Evolutionary conservation across 1,140 invertebrate species (phyloP).

Genomic region (Neodiprion virginianus): DNA sequence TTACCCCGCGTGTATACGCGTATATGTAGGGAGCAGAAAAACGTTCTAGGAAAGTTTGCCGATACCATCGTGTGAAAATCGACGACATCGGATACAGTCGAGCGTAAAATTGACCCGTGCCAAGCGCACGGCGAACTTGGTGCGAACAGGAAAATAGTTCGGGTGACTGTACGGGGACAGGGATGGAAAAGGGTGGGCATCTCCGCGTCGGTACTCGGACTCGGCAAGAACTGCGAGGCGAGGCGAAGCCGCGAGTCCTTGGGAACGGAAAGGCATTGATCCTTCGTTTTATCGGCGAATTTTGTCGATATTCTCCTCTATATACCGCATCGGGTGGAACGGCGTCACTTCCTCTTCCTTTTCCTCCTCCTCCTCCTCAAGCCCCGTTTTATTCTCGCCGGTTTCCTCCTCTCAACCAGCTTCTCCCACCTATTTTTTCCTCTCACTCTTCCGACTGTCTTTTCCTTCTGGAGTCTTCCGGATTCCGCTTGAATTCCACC

Average conservation of each 20-base stretch:
- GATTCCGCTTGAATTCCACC: neutral
- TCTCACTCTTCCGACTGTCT: neutral
- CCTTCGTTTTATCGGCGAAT: neutral
- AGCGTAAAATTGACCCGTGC: neutral
- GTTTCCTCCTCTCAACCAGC: neutral
- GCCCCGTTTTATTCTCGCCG: too few relatives aligned
- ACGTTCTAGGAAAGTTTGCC: neutral
- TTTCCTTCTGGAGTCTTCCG: neutral
- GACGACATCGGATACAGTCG: neutral
- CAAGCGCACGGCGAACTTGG: neutral
- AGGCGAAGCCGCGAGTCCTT: neutral
- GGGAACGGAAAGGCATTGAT: neutral
- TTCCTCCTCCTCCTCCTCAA: neutral
- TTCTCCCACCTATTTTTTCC: neutral
- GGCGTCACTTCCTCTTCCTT: slow-evolving; percentile 4
- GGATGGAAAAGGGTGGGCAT: neutral
- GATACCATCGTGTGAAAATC: neutral
- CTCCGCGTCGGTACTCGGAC: neutral
- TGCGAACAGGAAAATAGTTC: neutral
- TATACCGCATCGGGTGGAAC: neutral
- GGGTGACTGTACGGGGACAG: neutral
- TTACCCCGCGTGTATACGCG: too few relatives aligned
- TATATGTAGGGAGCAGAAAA: neutral
- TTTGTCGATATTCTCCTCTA: neutral
- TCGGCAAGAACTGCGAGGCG: neutral